phyloP scores from a whole-genome alignment of 2,888 invertebrate species.

The Lydus trimaculatus region DNA sequence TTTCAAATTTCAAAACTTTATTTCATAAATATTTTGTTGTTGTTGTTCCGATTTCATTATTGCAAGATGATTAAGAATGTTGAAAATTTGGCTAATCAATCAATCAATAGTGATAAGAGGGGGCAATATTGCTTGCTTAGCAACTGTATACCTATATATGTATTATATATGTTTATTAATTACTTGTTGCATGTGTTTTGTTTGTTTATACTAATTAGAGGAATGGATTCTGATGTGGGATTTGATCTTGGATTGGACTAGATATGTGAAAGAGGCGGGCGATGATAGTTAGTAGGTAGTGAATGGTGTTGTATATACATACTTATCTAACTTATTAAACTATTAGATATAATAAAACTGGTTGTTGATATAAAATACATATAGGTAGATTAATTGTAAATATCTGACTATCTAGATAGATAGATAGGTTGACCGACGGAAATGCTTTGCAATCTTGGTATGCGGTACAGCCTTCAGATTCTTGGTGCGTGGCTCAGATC shows the following conservation, averaged over 20 bases:
- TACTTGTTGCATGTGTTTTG: neutral
- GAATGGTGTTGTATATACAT: constrained; percentile 1
- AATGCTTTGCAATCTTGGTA: constrained; percentile 29
- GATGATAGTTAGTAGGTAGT: neutral
- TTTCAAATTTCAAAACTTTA: too few species aligned
- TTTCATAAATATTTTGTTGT: too few species aligned
- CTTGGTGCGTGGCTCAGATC: constrained; percentile 41
- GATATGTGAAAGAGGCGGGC: constrained; percentile 3
- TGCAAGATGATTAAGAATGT: too few species aligned
- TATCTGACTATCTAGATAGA: neutral
- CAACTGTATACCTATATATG: neutral
- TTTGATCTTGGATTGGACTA: constrained; percentile 4
- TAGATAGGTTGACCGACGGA: constrained; percentile 17
- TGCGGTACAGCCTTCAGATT: constrained; percentile 44
- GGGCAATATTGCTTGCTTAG: neutral
- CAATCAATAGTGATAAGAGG: too few species aligned
- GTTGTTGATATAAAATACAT: neutral
- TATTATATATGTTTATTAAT: neutral
- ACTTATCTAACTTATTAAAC: neutral
- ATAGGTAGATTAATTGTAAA: constrained; percentile 2
- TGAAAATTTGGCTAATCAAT: too few species aligned
- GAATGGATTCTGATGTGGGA: neutral
- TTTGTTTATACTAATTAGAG: neutral
- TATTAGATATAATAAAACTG: neutral
- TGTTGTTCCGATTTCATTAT: too few species aligned